These are phyloP conservation scores for Coccyzus lansbergi DNA, from an alignment of 2,797 vertebrate species.

Conservation along the genomic window DNA sequence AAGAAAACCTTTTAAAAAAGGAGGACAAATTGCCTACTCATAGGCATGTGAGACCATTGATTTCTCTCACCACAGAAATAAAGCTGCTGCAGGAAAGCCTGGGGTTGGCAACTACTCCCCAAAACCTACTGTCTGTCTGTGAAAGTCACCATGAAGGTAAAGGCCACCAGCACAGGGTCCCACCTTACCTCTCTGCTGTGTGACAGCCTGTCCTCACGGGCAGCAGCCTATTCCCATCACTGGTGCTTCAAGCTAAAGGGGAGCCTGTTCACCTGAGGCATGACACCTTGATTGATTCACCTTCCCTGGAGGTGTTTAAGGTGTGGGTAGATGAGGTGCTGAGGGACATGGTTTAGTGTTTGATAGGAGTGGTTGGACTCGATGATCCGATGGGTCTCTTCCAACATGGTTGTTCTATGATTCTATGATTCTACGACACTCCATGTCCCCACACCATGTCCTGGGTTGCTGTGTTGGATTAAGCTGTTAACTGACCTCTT, in stretches of 20 bases:
- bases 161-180: background rate
- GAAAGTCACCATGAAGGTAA: background rate
- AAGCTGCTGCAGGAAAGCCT: background rate
- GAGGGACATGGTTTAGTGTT: no score
- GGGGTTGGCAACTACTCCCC: background rate
- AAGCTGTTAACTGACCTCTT: accelerated
- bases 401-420: no score
- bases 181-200: background rate
- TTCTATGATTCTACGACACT: no score
- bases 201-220: background rate
- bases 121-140: background rate
- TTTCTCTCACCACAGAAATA: background rate
- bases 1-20: background rate
- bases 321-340: no score
- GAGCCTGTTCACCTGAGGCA: accelerated
- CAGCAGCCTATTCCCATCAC: accelerated
- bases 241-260: background rate
- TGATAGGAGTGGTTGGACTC: no score
- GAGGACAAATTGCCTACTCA: background rate
- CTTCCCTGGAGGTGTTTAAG: no score
- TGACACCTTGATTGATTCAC: no score
- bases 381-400: no score
- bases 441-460: accelerated
- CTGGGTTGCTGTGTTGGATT: background rate
- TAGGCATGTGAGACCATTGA: background rate